Percentiles rank a stretch among this genome's conserved stretches.
phyloP scores from a whole-genome alignment of 2,888 invertebrate species.

The Glaucopsyche alexis region DNA sequence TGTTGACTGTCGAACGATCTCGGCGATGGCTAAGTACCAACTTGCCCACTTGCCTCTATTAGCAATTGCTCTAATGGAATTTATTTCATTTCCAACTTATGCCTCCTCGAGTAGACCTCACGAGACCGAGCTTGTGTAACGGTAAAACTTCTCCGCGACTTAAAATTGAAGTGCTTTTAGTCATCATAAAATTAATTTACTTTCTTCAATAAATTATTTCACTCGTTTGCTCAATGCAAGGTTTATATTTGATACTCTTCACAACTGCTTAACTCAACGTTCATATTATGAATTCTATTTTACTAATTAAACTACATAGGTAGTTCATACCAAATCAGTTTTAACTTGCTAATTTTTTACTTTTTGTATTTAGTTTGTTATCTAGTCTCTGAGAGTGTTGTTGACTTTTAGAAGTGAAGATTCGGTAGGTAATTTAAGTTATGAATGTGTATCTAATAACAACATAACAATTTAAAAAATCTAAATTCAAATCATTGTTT shows the following conservation, averaged over 20 bases:
- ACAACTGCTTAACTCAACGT: constrained; percentile 27
- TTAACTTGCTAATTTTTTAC: no score
- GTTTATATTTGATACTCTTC: constrained; percentile 23
- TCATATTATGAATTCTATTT: neutral
- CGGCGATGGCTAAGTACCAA: constrained; percentile 41
- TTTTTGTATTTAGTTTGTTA: no score
- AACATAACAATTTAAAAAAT: no score
- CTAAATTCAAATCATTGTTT: no score
- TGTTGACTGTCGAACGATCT: constrained; percentile 29
- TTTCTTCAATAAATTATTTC: constrained; percentile 25
- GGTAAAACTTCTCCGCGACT: constrained; percentile 33
- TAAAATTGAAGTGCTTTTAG: constrained; percentile 31
- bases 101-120: constrained; percentile 41
- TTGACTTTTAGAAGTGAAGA: no score
- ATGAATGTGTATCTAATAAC: no score
- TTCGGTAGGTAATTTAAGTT: no score
- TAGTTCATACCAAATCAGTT: no score
- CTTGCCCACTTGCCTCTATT: constrained; percentile 55
- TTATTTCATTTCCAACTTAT: constrained; percentile 65
- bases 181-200: constrained; percentile 28
- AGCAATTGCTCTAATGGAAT: constrained; percentile 74
- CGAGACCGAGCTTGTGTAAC: constrained; percentile 31
- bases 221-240: constrained; percentile 18
- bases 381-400: no score
- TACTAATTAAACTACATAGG: neutral